Evolutionary conservation across 2,888 invertebrate genomes (phyloP).

Genomic region (Dryomyza anilis): DNA sequence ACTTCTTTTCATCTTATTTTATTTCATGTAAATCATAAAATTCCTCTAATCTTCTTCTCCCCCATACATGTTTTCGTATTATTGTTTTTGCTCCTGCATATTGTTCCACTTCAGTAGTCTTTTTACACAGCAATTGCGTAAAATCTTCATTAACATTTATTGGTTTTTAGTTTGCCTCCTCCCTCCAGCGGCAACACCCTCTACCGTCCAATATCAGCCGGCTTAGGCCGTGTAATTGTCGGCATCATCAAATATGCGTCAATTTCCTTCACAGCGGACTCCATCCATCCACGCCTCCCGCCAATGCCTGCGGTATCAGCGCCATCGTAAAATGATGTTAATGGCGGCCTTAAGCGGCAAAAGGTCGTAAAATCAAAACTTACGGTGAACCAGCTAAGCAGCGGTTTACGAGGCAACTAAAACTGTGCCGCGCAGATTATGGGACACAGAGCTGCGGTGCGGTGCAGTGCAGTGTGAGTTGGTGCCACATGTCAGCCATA

Average conservation of each 20-base stretch:
- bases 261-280: slow-evolving; percentile 6
- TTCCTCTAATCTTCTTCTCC: background rate
- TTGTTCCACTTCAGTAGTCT: too few relatives aligned
- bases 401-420: slow-evolving; percentile 14
- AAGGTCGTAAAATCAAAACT: slow-evolving; percentile 52
- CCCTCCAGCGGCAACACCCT: background rate
- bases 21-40: background rate
- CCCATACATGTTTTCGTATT: too few relatives aligned
- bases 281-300: slow-evolving; percentile 32
- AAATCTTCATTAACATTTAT: slow-evolving; percentile 52
- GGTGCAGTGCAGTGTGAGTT: background rate
- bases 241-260: background rate
- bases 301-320: slow-evolving; percentile 43
- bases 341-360: slow-evolving; percentile 42
- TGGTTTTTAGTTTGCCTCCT: slow-evolving; percentile 47
- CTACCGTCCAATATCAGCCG: slow-evolving; percentile 6
- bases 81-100: too few relatives aligned
- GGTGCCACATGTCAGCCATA: background rate
- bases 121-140: too few relatives aligned
- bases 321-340: slow-evolving; percentile 55
- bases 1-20: background rate
- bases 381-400: slow-evolving; percentile 12
- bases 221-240: slow-evolving; percentile 5
- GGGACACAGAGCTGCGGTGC: background rate
- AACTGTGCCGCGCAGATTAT: background rate